Percentiles rank a stretch among this genome's conserved stretches.
Conservation (phyloP, 1,140 invertebrate species). For the Zaprionus kolodkinae region DNA sequence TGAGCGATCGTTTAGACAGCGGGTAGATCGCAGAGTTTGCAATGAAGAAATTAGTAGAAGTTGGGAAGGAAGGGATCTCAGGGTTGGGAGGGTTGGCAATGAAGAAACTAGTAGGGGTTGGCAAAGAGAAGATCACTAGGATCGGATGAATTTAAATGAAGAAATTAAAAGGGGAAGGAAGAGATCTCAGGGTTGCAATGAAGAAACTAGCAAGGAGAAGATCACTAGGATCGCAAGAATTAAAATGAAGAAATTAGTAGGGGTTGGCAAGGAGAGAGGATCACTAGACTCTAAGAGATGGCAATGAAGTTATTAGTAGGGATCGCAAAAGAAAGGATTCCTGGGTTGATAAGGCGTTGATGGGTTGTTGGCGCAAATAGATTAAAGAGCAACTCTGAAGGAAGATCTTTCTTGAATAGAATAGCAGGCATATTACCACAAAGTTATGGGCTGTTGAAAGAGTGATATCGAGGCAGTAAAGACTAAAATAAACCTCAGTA, state of each 20-base stretch:
- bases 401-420: not conserved
- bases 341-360: no score
- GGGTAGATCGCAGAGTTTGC: not conserved
- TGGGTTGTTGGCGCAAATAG: no score
- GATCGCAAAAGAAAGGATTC: not conserved
- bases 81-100: not conserved
- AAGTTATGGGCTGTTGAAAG: not conserved
- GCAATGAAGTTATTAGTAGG: no score
- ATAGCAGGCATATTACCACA: no score
- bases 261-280: no score
- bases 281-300: no score
- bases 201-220: no score
- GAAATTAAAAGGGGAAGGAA: no score
- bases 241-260: no score
- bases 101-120: not conserved
- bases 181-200: no score
- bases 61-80: not conserved
- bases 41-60: not conserved
- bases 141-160: no score
- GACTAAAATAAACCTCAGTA: not conserved
- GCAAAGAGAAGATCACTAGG: not conserved
- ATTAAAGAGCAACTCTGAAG: not conserved
- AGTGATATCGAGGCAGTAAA: not conserved
- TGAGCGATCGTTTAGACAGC: not conserved
- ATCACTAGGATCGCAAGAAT: no score